Conservation (phyloP, 2,888 invertebrate genomes). For the Leucania comma region DNA sequence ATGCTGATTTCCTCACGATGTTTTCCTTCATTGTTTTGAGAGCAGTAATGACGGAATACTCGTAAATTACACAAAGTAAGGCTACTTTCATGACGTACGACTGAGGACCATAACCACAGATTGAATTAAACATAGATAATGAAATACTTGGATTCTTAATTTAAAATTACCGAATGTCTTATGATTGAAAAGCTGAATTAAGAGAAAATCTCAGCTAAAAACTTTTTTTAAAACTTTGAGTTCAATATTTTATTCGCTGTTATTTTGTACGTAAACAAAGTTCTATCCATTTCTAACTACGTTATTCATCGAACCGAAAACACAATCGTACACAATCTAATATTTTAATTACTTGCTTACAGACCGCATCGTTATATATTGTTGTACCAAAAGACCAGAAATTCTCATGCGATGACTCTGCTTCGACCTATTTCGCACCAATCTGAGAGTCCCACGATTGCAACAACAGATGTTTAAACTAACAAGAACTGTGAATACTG, state of each 20-base stretch:
- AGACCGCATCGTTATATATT: constrained; percentile 58
- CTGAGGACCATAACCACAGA: too few species aligned
- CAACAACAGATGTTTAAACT: constrained; percentile 63
- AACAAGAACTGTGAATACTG: constrained; percentile 55
- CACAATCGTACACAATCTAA: constrained; percentile 54
- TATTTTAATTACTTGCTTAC: constrained; percentile 57
- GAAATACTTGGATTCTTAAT: too few species aligned
- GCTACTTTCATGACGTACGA: too few species aligned
- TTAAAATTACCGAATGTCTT: too few species aligned
- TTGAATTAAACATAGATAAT: too few species aligned
- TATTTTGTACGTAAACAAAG: constrained; percentile 11
- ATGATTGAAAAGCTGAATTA: neutral
- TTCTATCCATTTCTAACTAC: neutral
- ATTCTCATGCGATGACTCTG: constrained; percentile 62
- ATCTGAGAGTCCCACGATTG: constrained; percentile 60
- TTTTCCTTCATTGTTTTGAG: too few species aligned
- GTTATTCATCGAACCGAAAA: constrained; percentile 40
- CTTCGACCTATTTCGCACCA: constrained; percentile 67
- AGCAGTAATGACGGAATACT: too few species aligned
- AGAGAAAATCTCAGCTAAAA: neutral
- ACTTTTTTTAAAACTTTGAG: neutral
- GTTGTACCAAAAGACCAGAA: constrained; percentile 53
- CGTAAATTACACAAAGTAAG: too few species aligned
- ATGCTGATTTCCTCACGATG: too few species aligned
- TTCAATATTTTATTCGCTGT: neutral